These are phyloP conservation scores for Lasioglossum morio DNA, from an alignment of 2,888 invertebrate genomes.

Conservation along the genomic window DNA sequence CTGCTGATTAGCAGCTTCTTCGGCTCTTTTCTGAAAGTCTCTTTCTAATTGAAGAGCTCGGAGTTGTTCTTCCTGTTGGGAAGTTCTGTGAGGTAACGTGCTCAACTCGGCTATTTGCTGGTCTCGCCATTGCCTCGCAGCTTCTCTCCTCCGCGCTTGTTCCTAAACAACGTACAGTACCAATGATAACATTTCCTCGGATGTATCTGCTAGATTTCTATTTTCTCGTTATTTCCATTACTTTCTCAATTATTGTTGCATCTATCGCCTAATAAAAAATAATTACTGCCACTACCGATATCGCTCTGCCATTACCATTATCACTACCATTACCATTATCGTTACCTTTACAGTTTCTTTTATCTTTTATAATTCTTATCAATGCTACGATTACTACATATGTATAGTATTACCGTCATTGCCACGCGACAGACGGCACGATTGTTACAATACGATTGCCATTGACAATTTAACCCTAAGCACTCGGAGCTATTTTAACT, in stretches of 20 bases:
- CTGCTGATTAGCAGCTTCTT: constrained; percentile 90
- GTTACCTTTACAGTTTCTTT: background rate
- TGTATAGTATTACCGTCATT: background rate
- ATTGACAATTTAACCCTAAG: background rate
- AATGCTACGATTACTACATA: background rate
- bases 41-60: constrained; percentile 95
- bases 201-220: background rate
- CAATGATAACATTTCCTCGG: background rate
- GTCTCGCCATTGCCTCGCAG: constrained; percentile 92
- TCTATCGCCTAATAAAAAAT: background rate
- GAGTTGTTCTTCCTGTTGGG: constrained; percentile 94
- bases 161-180: constrained; percentile 83
- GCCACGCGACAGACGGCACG: background rate
- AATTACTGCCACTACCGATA: background rate
- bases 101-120: constrained; percentile 94
- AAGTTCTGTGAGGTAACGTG: constrained; percentile 88
- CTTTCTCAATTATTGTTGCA: background rate
- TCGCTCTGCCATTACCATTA: background rate
- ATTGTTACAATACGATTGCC: background rate
- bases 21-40: constrained; percentile 96
- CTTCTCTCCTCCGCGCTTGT: constrained; percentile 90
- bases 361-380: background rate
- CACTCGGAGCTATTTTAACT: too few species aligned
- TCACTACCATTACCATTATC: too few species aligned
- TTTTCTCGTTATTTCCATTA: background rate